Conservation (phyloP, 2,797 vertebrate species). For the Pangasius djambal region DNA sequence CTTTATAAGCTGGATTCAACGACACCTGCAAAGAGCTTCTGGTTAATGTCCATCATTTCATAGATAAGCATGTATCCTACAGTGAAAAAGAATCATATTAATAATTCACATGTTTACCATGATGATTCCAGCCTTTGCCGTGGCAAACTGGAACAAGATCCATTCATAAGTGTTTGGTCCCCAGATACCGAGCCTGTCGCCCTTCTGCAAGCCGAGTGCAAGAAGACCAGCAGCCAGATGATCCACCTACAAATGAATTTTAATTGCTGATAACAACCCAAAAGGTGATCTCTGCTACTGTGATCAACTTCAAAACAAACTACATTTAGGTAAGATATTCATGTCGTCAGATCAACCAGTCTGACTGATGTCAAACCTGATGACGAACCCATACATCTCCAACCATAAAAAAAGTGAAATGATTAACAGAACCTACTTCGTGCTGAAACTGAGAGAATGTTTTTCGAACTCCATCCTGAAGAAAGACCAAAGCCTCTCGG, state of each 20-base stretch:
- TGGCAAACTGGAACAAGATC: constrained; percentile 87
- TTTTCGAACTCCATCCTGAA: constrained; percentile 75
- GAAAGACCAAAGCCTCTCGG: constrained; percentile 79
- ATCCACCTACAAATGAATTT: constrained; percentile 78
- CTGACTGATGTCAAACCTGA: background rate
- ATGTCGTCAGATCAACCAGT: background rate
- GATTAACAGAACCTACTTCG: constrained; percentile 73
- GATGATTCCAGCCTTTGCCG: constrained; percentile 88
- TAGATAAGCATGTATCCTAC: background rate
- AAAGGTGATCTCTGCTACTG: background rate
- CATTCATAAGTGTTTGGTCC: constrained; percentile 89
- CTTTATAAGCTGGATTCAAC: constrained; percentile 87
- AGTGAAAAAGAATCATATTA: background rate
- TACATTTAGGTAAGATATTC: background rate
- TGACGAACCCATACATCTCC: background rate
- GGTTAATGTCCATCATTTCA: background rate
- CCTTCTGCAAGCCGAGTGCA: constrained; percentile 81
- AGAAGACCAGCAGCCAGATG: constrained; percentile 84
- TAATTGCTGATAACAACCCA: background rate
- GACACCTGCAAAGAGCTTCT: constrained; percentile 74
- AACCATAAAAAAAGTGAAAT: background rate
- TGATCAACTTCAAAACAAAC: background rate
- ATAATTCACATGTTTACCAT: constrained; percentile 75
- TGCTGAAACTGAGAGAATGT: constrained; percentile 82
- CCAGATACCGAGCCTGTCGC: constrained; percentile 89